phyloP scores from a whole-genome alignment of 2,888 invertebrate species.

The Harpalus rufipes region DNA sequence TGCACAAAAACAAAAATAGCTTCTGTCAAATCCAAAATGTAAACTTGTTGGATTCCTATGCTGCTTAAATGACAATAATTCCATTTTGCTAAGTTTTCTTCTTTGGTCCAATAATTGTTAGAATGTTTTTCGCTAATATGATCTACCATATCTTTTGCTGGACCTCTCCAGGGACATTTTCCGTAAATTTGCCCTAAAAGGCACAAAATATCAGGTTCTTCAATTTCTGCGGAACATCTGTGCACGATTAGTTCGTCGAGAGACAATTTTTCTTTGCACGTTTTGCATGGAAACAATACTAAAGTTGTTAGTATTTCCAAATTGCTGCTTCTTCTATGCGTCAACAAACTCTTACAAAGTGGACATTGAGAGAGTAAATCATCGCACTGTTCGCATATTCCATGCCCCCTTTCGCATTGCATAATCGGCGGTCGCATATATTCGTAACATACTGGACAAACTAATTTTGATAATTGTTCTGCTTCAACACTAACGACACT shows the following conservation, averaged over 20 bases:
- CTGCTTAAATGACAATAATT: conserved; percentile 43
- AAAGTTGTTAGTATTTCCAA: conserved; percentile 55
- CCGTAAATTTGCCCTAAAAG: conserved; percentile 63
- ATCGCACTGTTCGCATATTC: conserved; percentile 74
- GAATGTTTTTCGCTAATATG: conserved; percentile 52
- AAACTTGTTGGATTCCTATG: conserved; percentile 60
- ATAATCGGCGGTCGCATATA: conserved; percentile 75
- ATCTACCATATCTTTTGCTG: conserved; percentile 45
- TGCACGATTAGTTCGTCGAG: conserved; percentile 53
- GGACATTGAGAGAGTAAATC: conserved; percentile 58
- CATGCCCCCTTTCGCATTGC: conserved; percentile 75
- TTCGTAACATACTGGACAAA: conserved; percentile 76
- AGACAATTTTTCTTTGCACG: conserved; percentile 43
- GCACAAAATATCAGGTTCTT: conserved; percentile 27
- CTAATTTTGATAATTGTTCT: conserved; percentile 70
- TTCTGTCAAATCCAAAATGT: conserved; percentile 54
- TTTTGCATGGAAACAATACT: conserved; percentile 60
- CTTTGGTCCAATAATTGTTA: conserved; percentile 61
- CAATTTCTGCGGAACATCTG: conserved; percentile 26
- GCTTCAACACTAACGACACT: conserved; percentile 56
- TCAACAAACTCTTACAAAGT: conserved; percentile 44
- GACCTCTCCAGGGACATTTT: conserved; percentile 55
- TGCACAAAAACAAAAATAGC: conserved; percentile 58
- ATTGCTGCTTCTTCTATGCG: conserved; percentile 55
- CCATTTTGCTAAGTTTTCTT: conserved; percentile 57